A percentile compares a stretch with the other conserved stretches of the same genome.
Conservation (phyloP, 2,888 invertebrate genomes). For the Ecdyonurus torrentis region DNA sequence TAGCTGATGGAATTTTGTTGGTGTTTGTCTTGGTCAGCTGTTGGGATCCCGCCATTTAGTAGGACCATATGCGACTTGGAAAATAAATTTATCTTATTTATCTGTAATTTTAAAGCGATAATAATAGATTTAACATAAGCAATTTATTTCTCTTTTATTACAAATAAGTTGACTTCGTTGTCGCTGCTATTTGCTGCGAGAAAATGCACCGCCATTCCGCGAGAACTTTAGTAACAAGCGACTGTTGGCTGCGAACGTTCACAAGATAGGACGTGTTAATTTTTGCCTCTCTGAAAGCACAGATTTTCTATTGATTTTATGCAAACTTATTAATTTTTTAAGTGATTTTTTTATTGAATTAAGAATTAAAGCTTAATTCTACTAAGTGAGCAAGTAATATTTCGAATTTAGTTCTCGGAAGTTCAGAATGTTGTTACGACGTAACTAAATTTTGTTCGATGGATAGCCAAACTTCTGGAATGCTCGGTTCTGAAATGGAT, state of each 20-base stretch:
- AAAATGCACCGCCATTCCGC: neutral
- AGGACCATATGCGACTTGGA: neutral
- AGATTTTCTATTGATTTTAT: neutral
- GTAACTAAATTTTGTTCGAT: too few species aligned
- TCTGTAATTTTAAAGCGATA: neutral
- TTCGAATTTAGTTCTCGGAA: too few species aligned
- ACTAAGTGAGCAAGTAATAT: too few species aligned
- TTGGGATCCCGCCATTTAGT: neutral
- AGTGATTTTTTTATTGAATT: neutral
- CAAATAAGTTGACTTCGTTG: neutral
- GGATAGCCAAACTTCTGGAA: too few species aligned
- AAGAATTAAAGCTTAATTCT: neutral
- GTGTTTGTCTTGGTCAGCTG: neutral
- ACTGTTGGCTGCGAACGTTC: neutral
- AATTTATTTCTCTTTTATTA: too few species aligned
- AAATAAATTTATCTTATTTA: neutral
- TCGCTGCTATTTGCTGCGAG: neutral
- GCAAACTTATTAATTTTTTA: neutral
- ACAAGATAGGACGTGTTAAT: neutral
- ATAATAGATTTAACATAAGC: too few species aligned
- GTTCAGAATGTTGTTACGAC: too few species aligned
- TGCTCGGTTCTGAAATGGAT: neutral
- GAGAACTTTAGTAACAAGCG: neutral
- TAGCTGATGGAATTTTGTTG: neutral
- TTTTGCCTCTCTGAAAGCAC: neutral